A percentile compares a stretch with the other conserved stretches of the same genome.
phyloP scores from a whole-genome alignment of 2,797 vertebrate species.

The Luscinia luscinia region DNA sequence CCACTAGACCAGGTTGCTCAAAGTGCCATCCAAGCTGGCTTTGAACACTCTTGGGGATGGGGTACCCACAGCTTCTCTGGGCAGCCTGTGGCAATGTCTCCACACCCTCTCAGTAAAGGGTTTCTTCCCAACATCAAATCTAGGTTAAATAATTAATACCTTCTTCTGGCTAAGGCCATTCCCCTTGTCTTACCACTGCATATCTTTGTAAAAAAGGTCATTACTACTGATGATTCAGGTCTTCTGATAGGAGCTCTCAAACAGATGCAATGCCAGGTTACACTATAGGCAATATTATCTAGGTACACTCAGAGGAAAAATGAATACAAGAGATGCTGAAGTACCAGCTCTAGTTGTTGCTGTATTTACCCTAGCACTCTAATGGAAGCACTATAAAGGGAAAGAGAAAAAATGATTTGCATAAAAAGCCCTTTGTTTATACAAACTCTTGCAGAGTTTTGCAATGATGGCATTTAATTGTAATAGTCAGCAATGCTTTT shows the following conservation, averaged over 20 bases:
- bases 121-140: not conserved
- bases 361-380: not conserved
- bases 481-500: not conserved
- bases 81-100: not conserved
- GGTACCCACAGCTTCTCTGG: not conserved
- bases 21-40: not conserved
- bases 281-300: not conserved
- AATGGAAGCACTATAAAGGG: not conserved
- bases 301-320: not conserved
- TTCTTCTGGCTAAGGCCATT: not conserved
- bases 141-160: too few species aligned
- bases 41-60: not conserved
- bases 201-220: not conserved
- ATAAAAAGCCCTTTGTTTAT: not conserved
- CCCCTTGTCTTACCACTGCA: not conserved
- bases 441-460: not conserved
- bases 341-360: not conserved
- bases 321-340: not conserved
- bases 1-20: not conserved
- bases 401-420: not conserved
- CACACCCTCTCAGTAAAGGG: too few species aligned
- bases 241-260: not conserved
- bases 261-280: not conserved
- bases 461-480: not conserved
- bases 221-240: not conserved